These are phyloP conservation scores for Herpetotheres cachinnans DNA, from an alignment of 2,113 vertebrate genomes.

Conservation along the genomic window DNA sequence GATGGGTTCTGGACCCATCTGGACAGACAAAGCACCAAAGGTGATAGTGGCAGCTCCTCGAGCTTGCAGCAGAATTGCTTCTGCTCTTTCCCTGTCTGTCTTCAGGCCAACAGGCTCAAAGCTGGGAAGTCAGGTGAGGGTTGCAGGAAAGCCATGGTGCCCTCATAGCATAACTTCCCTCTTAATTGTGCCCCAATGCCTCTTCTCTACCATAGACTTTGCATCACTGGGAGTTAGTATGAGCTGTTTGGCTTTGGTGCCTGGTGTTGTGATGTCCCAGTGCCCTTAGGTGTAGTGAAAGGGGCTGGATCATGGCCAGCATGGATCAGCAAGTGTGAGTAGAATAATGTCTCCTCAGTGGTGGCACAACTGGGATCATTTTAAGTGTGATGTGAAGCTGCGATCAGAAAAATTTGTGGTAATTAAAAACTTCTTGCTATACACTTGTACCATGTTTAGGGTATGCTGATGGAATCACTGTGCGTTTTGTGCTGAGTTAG, in stretches of 20 bases:
- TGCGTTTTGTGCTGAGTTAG: neutral
- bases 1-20: neutral
- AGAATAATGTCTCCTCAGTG: neutral
- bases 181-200: fast-evolving
- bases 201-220: neutral
- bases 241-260: neutral
- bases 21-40: neutral
- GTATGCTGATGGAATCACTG: neutral
- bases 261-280: neutral
- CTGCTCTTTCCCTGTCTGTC: neutral
- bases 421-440: neutral
- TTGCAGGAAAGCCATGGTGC: neutral
- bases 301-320: neutral
- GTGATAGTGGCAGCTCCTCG: neutral
- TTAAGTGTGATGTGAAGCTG: neutral
- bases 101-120: neutral
- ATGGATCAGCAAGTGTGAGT: neutral
- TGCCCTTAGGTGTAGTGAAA: neutral
- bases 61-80: neutral
- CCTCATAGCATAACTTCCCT: neutral
- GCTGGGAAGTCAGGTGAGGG: neutral
- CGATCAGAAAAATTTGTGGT: neutral
- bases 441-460: neutral
- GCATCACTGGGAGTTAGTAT: neutral
- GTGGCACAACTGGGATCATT: neutral